Evolutionary conservation across 2,888 invertebrate species (phyloP).

Genomic region (Meghimatium bilineatum): DNA sequence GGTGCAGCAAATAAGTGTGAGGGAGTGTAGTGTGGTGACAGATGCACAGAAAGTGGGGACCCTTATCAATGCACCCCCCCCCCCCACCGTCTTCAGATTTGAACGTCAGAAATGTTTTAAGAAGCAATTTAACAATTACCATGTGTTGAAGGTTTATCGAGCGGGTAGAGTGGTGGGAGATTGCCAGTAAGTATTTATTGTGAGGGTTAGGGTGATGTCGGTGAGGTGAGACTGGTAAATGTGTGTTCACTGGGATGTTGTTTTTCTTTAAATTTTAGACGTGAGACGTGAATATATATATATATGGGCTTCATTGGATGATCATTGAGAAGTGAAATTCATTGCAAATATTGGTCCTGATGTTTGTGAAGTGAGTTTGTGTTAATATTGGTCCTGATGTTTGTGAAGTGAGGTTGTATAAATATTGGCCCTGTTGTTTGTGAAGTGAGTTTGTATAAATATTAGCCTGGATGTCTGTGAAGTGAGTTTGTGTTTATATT

Average conservation of each 20-base stretch:
- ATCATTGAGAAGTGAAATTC: background rate
- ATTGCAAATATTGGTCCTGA: too few species aligned
- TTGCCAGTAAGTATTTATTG: background rate
- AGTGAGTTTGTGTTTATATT: background rate
- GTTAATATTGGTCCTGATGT: background rate
- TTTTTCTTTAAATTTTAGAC: too few species aligned
- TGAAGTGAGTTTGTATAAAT: background rate
- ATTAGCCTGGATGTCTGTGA: background rate
- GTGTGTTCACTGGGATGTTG: too few species aligned
- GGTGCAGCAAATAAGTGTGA: background rate
- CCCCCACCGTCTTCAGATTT: background rate
- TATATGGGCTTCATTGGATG: too few species aligned
- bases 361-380: background rate
- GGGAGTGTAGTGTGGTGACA: background rate
- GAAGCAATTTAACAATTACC: conserved; percentile 5
- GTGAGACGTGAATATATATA: too few species aligned
- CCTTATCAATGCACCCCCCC: background rate
- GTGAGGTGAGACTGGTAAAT: background rate
- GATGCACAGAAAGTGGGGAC: background rate
- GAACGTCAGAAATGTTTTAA: background rate
- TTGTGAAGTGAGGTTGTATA: background rate
- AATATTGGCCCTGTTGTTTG: background rate
- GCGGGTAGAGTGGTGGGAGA: background rate
- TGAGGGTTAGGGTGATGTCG: background rate
- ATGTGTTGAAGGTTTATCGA: background rate